Conservation (phyloP, 2,797 vertebrate species). For the Mallotus villosus region DNA sequence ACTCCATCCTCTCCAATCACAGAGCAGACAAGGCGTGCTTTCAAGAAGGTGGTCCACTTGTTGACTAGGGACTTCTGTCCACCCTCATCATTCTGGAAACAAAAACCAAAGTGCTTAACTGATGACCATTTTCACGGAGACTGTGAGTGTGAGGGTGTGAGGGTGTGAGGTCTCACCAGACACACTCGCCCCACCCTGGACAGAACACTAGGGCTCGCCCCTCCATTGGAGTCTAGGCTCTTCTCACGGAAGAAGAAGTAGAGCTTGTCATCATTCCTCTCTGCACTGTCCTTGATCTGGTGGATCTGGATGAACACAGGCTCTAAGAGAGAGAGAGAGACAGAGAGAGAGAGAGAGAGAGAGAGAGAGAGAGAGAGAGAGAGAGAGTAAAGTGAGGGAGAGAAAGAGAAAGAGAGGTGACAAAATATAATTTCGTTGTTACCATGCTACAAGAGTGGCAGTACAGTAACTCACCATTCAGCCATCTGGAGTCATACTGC, state of each 20-base stretch:
- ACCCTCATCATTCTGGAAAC: conserved; percentile 86
- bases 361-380: background rate
- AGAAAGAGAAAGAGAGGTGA: background rate
- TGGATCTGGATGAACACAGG: conserved; percentile 82
- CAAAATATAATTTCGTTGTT: too few species aligned
- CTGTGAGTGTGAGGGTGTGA: background rate
- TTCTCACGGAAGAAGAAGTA: conserved; percentile 86
- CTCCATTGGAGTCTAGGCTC: conserved; percentile 74
- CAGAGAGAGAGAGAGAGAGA: background rate
- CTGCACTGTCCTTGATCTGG: conserved; percentile 80
- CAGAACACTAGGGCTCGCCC: conserved; percentile 73
- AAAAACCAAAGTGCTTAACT: background rate
- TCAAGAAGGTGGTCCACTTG: conserved; percentile 96
- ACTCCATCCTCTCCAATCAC: conserved; percentile 83
- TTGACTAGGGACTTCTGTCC: conserved; percentile 89
- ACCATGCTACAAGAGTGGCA: background rate
- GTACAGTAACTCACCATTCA: conserved; percentile 73
- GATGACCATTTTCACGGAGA: background rate
- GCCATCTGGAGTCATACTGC: conserved; percentile 83
- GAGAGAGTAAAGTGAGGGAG: background rate
- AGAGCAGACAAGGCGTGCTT: conserved; percentile 89
- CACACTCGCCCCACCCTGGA: conserved; percentile 82
- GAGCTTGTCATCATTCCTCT: conserved; percentile 83
- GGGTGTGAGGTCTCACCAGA: conserved; percentile 72
- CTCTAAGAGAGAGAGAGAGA: conserved; percentile 66